A percentile compares a stretch with the other conserved stretches of the same genome.
Evolutionary conservation across 2,888 invertebrate species (phyloP).

Genomic region (Ormyrus labotus): DNA sequence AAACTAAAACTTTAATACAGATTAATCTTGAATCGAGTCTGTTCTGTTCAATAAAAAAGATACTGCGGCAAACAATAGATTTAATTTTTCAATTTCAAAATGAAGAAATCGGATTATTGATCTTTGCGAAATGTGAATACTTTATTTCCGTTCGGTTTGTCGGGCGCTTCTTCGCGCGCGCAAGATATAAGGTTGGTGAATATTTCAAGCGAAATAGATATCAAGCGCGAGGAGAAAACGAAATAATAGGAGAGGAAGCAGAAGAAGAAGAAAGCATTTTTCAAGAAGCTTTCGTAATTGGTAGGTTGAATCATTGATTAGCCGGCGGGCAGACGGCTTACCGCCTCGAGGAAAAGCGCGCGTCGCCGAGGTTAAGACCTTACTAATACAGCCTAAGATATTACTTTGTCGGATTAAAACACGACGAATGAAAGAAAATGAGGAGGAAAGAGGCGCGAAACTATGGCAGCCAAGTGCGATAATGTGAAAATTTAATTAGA

Average conservation of each 20-base stretch:
- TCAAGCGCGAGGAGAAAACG: slow-evolving; percentile 23
- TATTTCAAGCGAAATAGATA: slow-evolving; percentile 57
- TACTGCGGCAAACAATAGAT: neutral
- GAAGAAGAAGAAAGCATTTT: slow-evolving; percentile 62
- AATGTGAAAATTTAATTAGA: slow-evolving; percentile 67
- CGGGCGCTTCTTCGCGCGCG: neutral
- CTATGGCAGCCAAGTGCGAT: slow-evolving; percentile 53
- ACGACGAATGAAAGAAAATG: slow-evolving; percentile 63
- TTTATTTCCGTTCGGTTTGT: slow-evolving; percentile 23
- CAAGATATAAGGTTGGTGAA: slow-evolving; percentile 54
- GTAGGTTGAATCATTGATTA: slow-evolving; percentile 73
- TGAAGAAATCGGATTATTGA: slow-evolving; percentile 25
- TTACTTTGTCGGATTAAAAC: slow-evolving; percentile 70
- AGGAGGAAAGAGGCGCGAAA: slow-evolving; percentile 39
- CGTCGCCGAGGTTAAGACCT: slow-evolving; percentile 19
- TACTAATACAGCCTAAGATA: slow-evolving; percentile 69
- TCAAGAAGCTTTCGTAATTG: slow-evolving; percentile 72
- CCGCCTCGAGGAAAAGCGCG: slow-evolving; percentile 12
- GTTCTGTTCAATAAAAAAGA: too few relatives aligned
- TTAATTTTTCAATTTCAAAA: slow-evolving; percentile 24
- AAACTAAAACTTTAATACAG: too few relatives aligned
- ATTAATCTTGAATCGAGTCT: too few relatives aligned
- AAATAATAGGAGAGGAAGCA: slow-evolving; percentile 10
- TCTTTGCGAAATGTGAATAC: slow-evolving; percentile 24
- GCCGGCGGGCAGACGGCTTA: slow-evolving; percentile 61